phyloP scores from a whole-genome alignment of 2,888 invertebrate species.

The Melanophora roralis region DNA sequence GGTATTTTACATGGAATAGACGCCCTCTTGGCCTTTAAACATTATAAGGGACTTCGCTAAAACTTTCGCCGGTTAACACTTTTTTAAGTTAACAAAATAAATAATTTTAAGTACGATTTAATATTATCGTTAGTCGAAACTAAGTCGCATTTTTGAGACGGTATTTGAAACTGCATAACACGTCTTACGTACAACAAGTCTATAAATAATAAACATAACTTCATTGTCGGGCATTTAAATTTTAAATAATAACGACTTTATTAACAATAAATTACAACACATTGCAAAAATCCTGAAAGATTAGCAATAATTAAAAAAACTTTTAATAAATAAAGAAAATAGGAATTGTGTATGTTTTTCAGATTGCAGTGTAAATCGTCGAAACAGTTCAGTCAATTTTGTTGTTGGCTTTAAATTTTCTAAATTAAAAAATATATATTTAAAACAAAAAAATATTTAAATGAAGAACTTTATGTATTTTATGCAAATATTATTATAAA shows the following conservation, averaged over 20 bases:
- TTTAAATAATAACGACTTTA: too few relatives aligned
- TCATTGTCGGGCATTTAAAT: too few relatives aligned
- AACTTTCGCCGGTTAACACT: too few relatives aligned
- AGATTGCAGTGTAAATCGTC: background rate
- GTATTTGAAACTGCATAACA: too few relatives aligned
- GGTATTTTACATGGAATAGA: constrained; percentile 88
- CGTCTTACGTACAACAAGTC: too few relatives aligned
- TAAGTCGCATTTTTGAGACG: too few relatives aligned
- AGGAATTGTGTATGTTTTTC: background rate
- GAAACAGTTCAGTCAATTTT: constrained; percentile 67
- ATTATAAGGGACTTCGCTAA: constrained; percentile 81
- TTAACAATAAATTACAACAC: too few relatives aligned
- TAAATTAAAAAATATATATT: constrained; percentile 62
- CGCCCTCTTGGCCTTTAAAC: constrained; percentile 85
- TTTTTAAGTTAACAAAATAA: constrained; percentile 18
- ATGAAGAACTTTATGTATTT: too few relatives aligned
- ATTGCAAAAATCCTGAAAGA: background rate
- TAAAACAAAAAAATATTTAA: too few relatives aligned
- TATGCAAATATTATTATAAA: background rate
- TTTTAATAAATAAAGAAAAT: background rate
- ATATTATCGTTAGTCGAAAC: too few relatives aligned
- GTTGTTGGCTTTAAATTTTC: constrained; percentile 72
- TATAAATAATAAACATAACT: too few relatives aligned
- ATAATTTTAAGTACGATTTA: too few relatives aligned
- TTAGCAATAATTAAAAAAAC: background rate